phyloP scores from a whole-genome alignment of 2,113 vertebrate genomes.

The Paramormyrops kingsleyae region DNA sequence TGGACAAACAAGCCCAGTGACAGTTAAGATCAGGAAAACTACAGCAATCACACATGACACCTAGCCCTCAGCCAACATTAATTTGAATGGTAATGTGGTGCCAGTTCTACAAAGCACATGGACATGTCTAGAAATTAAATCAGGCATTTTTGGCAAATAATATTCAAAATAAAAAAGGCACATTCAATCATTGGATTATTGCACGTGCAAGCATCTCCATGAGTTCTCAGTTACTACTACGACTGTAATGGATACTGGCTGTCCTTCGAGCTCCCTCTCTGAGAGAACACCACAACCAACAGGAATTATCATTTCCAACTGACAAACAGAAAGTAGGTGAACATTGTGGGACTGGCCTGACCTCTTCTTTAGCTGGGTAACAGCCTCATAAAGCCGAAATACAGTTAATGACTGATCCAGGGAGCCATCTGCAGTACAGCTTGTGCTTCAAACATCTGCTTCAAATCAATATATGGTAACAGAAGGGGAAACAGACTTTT shows the following conservation, averaged over 20 bases:
- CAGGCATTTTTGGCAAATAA: background rate
- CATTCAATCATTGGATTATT: background rate
- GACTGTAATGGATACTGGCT: background rate
- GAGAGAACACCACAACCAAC: constrained; percentile 26
- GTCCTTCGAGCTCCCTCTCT: background rate
- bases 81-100: background rate
- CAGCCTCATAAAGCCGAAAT: constrained; percentile 27
- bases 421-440: constrained; percentile 44
- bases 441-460: constrained; percentile 35
- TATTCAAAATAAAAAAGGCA: background rate
- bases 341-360: background rate
- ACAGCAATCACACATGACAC: background rate
- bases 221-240: background rate
- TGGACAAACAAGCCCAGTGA: background rate
- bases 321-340: constrained; percentile 29
- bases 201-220: background rate
- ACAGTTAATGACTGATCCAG: constrained; percentile 29
- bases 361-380: constrained; percentile 31
- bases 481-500: constrained; percentile 14
- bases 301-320: constrained; percentile 36
- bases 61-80: background rate
- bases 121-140: background rate
- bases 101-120: background rate
- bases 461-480: constrained; percentile 36
- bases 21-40: background rate